Percentiles rank a stretch among this genome's conserved stretches.
phyloP scores from a whole-genome alignment of 2,113 vertebrate species.

The Marcusenius ussheri region DNA sequence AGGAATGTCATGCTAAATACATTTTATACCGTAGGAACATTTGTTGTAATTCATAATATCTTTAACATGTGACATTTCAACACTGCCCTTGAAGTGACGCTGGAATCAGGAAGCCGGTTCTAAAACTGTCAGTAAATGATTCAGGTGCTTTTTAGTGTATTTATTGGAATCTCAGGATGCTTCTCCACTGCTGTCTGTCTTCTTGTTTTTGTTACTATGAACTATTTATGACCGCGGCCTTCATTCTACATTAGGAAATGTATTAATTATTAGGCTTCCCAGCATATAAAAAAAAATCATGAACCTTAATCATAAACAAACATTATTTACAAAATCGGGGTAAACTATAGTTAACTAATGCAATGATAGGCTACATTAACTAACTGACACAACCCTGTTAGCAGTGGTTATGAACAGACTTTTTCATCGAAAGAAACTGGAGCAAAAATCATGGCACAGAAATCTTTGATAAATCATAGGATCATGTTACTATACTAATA shows the following conservation, averaged over 20 bases:
- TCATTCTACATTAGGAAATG: background rate
- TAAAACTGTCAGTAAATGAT: conserved; percentile 7
- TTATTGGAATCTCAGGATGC: background rate
- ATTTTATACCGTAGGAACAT: background rate
- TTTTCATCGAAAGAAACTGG: background rate
- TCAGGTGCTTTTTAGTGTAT: background rate
- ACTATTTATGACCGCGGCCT: background rate
- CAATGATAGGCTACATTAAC: background rate
- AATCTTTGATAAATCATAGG: background rate
- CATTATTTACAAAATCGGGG: background rate
- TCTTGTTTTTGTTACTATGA: background rate
- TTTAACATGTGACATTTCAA: conserved; percentile 15
- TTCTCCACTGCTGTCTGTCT: background rate
- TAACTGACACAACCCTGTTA: background rate
- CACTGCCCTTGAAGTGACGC: background rate
- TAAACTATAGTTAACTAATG: background rate
- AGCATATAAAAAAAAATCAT: background rate
- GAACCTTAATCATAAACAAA: background rate
- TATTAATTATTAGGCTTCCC: background rate
- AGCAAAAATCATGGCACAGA: background rate
- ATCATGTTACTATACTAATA: background rate
- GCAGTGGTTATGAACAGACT: background rate
- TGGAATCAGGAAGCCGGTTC: conserved; percentile 1
- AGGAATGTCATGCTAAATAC: background rate
- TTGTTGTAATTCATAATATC: background rate